Evolutionary conservation across 2,113 vertebrate species (phyloP).

Genomic region (Agapornis roseicollis): DNA sequence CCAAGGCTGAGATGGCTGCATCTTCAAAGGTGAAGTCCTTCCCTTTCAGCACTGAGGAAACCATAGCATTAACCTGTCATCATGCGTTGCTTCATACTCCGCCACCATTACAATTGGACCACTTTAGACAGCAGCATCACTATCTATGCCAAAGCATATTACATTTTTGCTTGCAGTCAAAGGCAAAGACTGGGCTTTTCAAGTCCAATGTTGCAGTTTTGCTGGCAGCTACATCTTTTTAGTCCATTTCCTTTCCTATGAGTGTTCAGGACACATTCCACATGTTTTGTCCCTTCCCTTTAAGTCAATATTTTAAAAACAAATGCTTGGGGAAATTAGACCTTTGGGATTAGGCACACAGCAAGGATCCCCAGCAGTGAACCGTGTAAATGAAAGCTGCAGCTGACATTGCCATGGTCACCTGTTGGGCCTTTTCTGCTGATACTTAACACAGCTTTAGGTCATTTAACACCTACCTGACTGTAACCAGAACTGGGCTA

Average conservation of each 20-base stretch:
- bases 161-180: not conserved
- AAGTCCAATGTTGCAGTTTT: not conserved
- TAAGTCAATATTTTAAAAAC: not conserved
- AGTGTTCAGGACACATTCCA: not conserved
- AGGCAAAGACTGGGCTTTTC: not conserved
- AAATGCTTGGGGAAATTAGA: not conserved
- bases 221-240: not conserved
- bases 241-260: not conserved
- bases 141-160: not conserved
- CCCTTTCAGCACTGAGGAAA: not conserved
- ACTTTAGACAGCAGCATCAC: accelerated
- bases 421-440: not conserved
- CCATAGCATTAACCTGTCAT: not conserved
- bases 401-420: not conserved
- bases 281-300: not conserved
- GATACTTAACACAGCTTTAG: not conserved
- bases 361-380: not conserved
- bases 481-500: not conserved
- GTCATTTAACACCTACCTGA: not conserved
- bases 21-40: not conserved
- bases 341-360: not conserved
- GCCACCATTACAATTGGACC: no score
- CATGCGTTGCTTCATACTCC: accelerated
- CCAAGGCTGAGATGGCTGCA: not conserved
- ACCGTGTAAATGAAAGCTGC: not conserved